These are phyloP conservation scores for Merluccius polli DNA, from an alignment of 2,797 vertebrate species.

Conservation along the genomic window DNA sequence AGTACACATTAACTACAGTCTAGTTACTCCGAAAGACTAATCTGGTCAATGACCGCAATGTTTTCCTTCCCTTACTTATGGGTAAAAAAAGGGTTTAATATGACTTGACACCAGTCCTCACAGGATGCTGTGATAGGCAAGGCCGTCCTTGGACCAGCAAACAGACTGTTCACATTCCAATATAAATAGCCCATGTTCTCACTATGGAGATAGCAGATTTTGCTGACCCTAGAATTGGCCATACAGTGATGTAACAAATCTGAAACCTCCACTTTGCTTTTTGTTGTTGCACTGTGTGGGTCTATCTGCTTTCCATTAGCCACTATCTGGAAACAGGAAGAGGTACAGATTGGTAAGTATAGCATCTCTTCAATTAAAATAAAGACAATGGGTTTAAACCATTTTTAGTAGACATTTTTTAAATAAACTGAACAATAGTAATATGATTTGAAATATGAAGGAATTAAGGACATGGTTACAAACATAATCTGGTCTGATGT, in stretches of 20 bases:
- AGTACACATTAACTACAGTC: neutral
- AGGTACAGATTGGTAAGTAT: neutral
- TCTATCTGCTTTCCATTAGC: neutral
- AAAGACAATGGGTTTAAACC: neutral
- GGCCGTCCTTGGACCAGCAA: neutral
- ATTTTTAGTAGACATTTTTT: neutral
- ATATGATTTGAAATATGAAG: neutral
- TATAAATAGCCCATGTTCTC: neutral
- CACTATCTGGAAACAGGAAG: neutral
- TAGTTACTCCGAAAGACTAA: neutral
- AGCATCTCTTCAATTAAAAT: neutral
- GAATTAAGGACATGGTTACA: neutral
- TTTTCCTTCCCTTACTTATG: neutral
- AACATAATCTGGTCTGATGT: neutral
- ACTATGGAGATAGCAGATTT: neutral
- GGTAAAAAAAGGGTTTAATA: neutral
- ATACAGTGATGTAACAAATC: slow-evolving; percentile 14
- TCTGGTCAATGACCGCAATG: neutral
- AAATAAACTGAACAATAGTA: neutral
- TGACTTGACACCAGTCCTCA: neutral
- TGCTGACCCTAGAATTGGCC: neutral
- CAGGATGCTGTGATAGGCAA: neutral
- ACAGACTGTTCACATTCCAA: no score
- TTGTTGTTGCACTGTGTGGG: neutral
- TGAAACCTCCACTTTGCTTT: slow-evolving; percentile 15